phyloP scores from a whole-genome alignment of 2,888 invertebrate species.

The Stratiomys singularior region DNA sequence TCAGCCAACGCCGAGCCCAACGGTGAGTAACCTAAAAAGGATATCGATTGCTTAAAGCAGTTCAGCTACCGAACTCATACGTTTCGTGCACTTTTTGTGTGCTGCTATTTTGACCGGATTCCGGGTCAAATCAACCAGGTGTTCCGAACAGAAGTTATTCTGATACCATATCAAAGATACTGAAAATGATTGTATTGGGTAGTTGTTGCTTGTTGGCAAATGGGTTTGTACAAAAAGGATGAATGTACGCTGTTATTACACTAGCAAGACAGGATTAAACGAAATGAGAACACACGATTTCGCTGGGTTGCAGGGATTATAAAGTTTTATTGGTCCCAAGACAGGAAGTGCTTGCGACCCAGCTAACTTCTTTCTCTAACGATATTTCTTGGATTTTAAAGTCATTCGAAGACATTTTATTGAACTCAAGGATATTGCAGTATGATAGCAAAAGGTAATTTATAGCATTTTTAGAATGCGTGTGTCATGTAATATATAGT shows the following conservation, averaged over 20 bases:
- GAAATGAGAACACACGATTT: neutral
- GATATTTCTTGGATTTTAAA: neutral
- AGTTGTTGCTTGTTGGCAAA: neutral
- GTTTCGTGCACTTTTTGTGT: neutral
- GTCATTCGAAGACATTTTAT: slow-evolving; percentile 15
- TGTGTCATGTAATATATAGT: no score
- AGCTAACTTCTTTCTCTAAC: no score
- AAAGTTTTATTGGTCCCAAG: neutral
- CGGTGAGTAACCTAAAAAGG: no score
- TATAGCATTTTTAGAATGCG: no score
- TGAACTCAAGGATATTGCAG: neutral
- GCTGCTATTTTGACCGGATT: neutral
- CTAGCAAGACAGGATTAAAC: neutral
- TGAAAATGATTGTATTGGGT: neutral
- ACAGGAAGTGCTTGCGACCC: neutral
- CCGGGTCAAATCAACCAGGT: slow-evolving; percentile 13
- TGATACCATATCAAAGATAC: neutral
- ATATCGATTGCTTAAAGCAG: slow-evolving; percentile 27
- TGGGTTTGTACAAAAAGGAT: neutral
- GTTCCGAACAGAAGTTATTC: neutral
- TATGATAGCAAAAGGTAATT: no score
- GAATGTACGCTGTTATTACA: neutral
- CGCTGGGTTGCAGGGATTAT: neutral
- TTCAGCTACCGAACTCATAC: neutral
- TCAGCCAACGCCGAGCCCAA: neutral